Conservation (phyloP, 2,888 invertebrate species). For the Tubiluchus corallicola region DNA sequence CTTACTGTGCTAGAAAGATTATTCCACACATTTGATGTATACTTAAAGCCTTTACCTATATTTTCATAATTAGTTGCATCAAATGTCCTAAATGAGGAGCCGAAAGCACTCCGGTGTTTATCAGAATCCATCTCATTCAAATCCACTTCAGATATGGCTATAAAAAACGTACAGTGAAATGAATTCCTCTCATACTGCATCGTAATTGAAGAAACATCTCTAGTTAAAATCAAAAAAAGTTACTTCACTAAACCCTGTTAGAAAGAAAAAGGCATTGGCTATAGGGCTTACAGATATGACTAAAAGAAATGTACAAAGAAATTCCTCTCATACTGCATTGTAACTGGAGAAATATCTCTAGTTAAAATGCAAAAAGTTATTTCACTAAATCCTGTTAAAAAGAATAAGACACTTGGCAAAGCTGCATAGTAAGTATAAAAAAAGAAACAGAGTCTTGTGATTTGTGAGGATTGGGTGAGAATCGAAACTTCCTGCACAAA, state of each 20-base stretch:
- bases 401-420: background rate
- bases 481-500: too few relatives aligned
- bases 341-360: too few relatives aligned
- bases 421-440: too few relatives aligned
- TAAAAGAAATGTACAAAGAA: background rate
- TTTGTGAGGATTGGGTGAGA: too few relatives aligned
- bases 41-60: slow-evolving; percentile 51
- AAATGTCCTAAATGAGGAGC: slow-evolving; percentile 82
- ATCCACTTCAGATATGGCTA: slow-evolving; percentile 20
- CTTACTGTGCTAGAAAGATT: too few relatives aligned
- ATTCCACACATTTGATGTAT: too few relatives aligned
- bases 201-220: too few relatives aligned
- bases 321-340: too few relatives aligned
- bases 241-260: background rate
- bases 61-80: slow-evolving; percentile 84
- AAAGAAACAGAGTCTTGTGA: too few relatives aligned
- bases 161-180: slow-evolving; percentile 10
- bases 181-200: too few relatives aligned
- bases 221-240: too few relatives aligned
- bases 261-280: background rate
- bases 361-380: too few relatives aligned
- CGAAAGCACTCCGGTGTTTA: slow-evolving; percentile 44
- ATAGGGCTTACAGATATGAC: background rate
- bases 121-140: slow-evolving; percentile 31
- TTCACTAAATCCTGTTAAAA: background rate